Evolutionary conservation across 2,797 vertebrate species (phyloP).

Genomic region (Telmatherina bonti): DNA sequence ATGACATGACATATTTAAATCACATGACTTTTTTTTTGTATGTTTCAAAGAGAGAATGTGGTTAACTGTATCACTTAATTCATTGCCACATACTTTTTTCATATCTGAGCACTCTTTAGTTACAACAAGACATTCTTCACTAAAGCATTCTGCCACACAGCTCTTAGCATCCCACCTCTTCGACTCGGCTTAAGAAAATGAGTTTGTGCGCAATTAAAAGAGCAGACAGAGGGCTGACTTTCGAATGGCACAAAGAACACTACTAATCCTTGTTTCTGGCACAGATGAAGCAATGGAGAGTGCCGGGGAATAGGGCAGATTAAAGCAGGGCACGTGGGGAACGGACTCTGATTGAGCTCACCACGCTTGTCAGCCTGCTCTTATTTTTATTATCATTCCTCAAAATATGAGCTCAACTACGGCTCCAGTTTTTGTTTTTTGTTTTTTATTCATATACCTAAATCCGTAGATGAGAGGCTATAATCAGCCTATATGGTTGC

Average conservation of each 20-base stretch:
- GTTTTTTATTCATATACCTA: slow-evolving; percentile 26
- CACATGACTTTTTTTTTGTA: not conserved
- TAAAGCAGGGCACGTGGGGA: slow-evolving; percentile 60
- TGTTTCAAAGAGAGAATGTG: not conserved
- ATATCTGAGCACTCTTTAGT: not conserved
- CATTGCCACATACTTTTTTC: not conserved
- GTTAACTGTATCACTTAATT: not conserved
- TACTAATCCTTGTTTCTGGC: slow-evolving; percentile 72
- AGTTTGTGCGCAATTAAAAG: slow-evolving; percentile 54
- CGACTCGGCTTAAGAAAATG: slow-evolving; percentile 31
- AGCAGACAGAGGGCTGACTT: slow-evolving; percentile 63
- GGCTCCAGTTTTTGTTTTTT: slow-evolving; percentile 4
- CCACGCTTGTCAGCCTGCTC: slow-evolving; percentile 48
- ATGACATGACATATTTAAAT: slow-evolving; percentile 8
- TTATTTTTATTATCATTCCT: slow-evolving; percentile 53
- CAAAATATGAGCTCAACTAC: slow-evolving; percentile 35
- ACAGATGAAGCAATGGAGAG: slow-evolving; percentile 38
- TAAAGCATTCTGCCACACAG: slow-evolving; percentile 33
- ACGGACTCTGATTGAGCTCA: slow-evolving; percentile 63
- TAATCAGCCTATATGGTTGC: slow-evolving; percentile 37
- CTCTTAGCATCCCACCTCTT: slow-evolving; percentile 45
- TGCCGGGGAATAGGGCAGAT: slow-evolving; percentile 56
- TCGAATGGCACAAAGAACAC: slow-evolving; percentile 67
- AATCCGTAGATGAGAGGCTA: slow-evolving; percentile 41
- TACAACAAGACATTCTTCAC: slow-evolving; percentile 1